Percentiles rank a stretch among this genome's conserved stretches.
phyloP scores from a whole-genome alignment of 2,113 vertebrate species.

The Thalassoma bifasciatum region DNA sequence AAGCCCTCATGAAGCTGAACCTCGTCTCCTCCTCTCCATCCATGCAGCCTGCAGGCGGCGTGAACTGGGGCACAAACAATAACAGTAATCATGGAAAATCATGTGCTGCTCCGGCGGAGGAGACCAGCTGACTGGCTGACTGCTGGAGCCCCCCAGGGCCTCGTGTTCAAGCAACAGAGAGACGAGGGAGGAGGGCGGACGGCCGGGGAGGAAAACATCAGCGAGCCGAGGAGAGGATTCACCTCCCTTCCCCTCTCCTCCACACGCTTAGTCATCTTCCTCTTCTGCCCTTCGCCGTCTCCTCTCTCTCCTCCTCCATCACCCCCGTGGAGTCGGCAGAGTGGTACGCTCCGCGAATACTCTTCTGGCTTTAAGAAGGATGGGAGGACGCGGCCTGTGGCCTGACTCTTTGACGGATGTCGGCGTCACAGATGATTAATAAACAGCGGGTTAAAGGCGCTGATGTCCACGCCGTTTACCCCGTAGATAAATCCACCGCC shows the following conservation, averaged over 20 bases:
- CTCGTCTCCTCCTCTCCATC: conserved; percentile 38
- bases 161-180: conserved; percentile 52
- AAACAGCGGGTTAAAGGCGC: background rate
- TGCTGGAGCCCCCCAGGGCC: conserved; percentile 65
- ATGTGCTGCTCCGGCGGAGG: conserved; percentile 77
- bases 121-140: conserved; percentile 82
- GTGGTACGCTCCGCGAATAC: conserved; percentile 62
- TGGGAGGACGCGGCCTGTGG: conserved; percentile 7
- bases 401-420: conserved; percentile 26
- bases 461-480: conserved; percentile 10
- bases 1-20: background rate
- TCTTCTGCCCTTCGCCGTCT: conserved; percentile 36
- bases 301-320: background rate
- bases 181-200: background rate
- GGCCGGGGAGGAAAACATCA: conserved; percentile 2
- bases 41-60: conserved; percentile 63
- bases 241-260: conserved; percentile 34
- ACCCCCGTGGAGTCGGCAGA: conserved; percentile 17
- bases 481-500: conserved; percentile 20
- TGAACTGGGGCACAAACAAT: conserved; percentile 82
- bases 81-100: conserved; percentile 80
- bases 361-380: conserved; percentile 40
- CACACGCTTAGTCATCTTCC: conserved; percentile 57
- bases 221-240: conserved; percentile 43
- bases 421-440: conserved; percentile 49